Conservation (phyloP, 2,113 vertebrate genomes). For the Salvelinus namaycush region DNA sequence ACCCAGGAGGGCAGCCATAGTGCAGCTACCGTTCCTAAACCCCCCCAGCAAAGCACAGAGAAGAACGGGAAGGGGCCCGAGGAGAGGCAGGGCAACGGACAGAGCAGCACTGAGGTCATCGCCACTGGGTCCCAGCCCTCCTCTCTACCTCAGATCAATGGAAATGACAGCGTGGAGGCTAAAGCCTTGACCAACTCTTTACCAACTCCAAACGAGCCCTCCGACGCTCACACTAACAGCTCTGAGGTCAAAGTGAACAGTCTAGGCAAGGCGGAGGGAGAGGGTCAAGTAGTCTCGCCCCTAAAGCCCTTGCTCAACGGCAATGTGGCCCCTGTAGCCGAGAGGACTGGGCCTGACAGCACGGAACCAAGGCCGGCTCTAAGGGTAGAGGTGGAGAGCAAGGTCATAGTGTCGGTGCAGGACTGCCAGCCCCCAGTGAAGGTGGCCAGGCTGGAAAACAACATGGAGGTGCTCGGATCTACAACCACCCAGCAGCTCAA, state of each 20-base stretch:
- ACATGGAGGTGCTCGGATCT: constrained; percentile 37
- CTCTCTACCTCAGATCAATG: constrained; percentile 80
- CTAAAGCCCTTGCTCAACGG: constrained; percentile 86
- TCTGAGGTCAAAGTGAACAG: constrained; percentile 80
- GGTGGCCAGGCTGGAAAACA: constrained; percentile 64
- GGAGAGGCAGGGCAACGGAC: constrained; percentile 43
- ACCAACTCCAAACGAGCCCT: constrained; percentile 61
- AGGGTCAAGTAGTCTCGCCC: constrained; percentile 59
- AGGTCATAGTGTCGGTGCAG: constrained; percentile 41
- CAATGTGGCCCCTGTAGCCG: constrained; percentile 66
- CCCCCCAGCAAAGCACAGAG: constrained; percentile 56
- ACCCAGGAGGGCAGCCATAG: constrained; percentile 48
- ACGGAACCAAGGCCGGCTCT: constrained; percentile 51
- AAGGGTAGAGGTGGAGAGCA: constrained; percentile 48
- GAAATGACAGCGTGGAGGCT: constrained; percentile 73
- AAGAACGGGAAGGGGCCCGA: constrained; percentile 62
- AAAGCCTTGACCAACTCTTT: constrained; percentile 53
- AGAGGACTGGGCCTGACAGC: background rate
- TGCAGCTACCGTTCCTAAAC: constrained; percentile 39
- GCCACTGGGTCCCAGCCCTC: constrained; percentile 31
- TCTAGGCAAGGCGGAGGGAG: constrained; percentile 74
- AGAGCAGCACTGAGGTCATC: constrained; percentile 59
- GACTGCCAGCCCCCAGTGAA: constrained; percentile 64
- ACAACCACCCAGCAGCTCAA: constrained; percentile 54
- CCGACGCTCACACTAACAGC: constrained; percentile 61